Conservation (phyloP, 2,888 invertebrate genomes). For the Platycheirus rosarum region DNA sequence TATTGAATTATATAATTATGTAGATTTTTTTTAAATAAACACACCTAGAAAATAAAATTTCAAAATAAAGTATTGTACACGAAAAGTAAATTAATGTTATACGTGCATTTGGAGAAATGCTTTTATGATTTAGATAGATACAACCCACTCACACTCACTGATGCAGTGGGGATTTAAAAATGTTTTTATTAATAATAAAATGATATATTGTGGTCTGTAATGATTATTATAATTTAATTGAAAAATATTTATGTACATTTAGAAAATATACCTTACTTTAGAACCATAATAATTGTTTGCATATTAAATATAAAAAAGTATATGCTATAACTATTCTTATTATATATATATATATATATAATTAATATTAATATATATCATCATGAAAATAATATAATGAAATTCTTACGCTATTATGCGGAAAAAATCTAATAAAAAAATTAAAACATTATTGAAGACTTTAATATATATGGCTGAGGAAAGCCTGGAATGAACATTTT, state of each 20-base stretch:
- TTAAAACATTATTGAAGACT: constrained; percentile 1
- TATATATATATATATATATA: constrained; percentile 75
- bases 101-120: constrained; percentile 36
- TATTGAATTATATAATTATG: constrained; percentile 49
- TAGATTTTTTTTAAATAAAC: constrained; percentile 40
- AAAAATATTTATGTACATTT: constrained; percentile 68
- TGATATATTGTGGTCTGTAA: constrained; percentile 50
- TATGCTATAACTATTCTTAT: constrained; percentile 71
- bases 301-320: constrained; percentile 64
- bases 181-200: constrained; percentile 25
- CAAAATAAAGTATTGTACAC: constrained; percentile 29
- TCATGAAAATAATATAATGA: constrained; percentile 41
- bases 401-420: constrained; percentile 73
- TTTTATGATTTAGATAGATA: constrained; percentile 61
- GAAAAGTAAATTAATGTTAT: constrained; percentile 29
- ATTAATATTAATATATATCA: constrained; percentile 66
- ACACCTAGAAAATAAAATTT: constrained; percentile 37
- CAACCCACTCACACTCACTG: constrained; percentile 47
- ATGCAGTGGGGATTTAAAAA: constrained; percentile 21
- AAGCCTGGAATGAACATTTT: too few relatives aligned
- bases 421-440: constrained; percentile 57
- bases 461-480: too few relatives aligned
- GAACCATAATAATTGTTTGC: constrained; percentile 62
- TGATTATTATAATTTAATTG: constrained; percentile 27
- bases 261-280: constrained; percentile 55